Evolutionary conservation across 2,888 invertebrate species (phyloP).

Genomic region (Nezara viridula): DNA sequence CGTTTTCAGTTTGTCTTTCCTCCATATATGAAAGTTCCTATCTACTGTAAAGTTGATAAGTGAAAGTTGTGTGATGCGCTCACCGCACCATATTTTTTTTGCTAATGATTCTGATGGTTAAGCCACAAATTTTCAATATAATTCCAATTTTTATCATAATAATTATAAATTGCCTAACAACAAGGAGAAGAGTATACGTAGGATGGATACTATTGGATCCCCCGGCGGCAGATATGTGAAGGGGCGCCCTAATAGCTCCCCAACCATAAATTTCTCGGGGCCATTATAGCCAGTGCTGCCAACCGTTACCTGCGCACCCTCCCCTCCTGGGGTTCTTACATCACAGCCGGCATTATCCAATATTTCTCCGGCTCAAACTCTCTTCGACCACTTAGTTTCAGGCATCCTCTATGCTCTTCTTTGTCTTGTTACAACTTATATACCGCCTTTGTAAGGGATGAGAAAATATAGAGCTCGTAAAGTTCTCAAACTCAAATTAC

Average conservation of each 20-base stretch:
- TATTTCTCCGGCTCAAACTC: neutral
- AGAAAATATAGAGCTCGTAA: neutral
- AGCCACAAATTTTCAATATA: no score
- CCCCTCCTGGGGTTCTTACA: constrained; percentile 1
- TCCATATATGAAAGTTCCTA: no score
- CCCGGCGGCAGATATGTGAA: neutral
- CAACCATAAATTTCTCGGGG: constrained; percentile 37
- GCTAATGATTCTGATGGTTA: no score
- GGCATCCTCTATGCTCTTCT: neutral
- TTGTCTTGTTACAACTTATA: neutral
- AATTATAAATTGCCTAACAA: neutral
- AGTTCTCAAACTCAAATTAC: neutral
- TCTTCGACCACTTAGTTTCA: constrained; percentile 12
- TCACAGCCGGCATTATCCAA: constrained; percentile 26
- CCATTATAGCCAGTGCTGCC: constrained; percentile 47
- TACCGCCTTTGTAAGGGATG: neutral
- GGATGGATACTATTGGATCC: neutral
- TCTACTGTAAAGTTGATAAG: no score
- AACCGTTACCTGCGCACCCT: constrained; percentile 38
- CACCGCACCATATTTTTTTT: no score
- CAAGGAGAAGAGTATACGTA: neutral
- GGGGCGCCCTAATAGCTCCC: neutral
- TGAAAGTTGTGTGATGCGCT: no score
- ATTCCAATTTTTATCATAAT: no score
- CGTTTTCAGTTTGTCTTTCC: no score